phyloP scores from a whole-genome alignment of 2,113 vertebrate species.

The Nerophis lumbriciformis region DNA sequence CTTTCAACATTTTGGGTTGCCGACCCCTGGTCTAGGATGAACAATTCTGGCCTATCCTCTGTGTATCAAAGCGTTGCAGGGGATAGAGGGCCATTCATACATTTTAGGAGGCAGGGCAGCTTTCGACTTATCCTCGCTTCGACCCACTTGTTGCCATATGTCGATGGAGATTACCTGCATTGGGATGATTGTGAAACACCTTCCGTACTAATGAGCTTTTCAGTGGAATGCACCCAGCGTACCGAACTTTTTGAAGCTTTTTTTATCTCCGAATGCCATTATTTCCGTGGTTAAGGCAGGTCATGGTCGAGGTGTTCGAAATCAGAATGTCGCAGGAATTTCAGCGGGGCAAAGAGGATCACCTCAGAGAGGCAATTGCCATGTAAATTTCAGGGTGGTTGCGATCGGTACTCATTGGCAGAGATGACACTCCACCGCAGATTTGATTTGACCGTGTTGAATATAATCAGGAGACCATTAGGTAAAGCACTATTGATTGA shows the following conservation, averaged over 20 bases:
- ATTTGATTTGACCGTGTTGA: slow-evolving; percentile 67
- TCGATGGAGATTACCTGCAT: slow-evolving; percentile 55
- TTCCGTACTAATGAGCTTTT: slow-evolving; percentile 60
- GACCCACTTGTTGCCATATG: slow-evolving; percentile 32
- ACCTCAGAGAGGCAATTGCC: slow-evolving; percentile 60
- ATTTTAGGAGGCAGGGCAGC: slow-evolving; percentile 18
- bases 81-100: slow-evolving; percentile 15
- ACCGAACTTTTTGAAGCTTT: slow-evolving; percentile 35
- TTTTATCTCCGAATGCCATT: slow-evolving; percentile 55
- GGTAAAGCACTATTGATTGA: slow-evolving; percentile 51
- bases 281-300: slow-evolving; percentile 61
- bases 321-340: slow-evolving; percentile 42
- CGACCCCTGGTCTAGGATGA: background rate
- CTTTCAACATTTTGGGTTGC: too few relatives aligned
- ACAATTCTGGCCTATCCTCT: slow-evolving; percentile 24
- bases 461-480: slow-evolving; percentile 60
- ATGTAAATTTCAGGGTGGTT: slow-evolving; percentile 60
- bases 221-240: slow-evolving; percentile 34
- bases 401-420: slow-evolving; percentile 52
- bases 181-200: slow-evolving; percentile 52
- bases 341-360: slow-evolving; percentile 24
- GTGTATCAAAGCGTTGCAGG: slow-evolving; percentile 40
- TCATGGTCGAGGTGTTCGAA: slow-evolving; percentile 54
- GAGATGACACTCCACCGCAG: slow-evolving; percentile 49
- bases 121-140: slow-evolving; percentile 31